A percentile compares a stretch with the other conserved stretches of the same genome.
These are phyloP conservation scores for Danio albolineatus DNA, from an alignment of 2,797 vertebrate genomes.

Conservation along the genomic window DNA sequence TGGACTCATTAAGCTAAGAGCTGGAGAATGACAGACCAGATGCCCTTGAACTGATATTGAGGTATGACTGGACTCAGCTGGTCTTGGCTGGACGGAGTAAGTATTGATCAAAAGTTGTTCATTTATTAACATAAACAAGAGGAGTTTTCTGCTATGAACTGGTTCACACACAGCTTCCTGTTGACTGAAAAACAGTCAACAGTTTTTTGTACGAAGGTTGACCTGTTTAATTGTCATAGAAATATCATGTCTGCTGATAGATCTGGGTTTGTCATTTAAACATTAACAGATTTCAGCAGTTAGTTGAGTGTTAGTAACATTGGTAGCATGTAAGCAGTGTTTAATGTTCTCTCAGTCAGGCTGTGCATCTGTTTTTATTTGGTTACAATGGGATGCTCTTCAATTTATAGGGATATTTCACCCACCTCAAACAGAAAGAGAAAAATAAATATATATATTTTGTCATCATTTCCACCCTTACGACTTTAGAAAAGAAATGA, in stretches of 20 bases:
- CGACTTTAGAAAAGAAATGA: neutral
- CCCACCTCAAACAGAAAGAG: no score
- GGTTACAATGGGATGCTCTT: neutral
- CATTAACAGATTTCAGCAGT: neutral
- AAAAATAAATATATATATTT: neutral
- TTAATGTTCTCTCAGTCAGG: slow-evolving; percentile 10
- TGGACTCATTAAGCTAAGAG: slow-evolving; percentile 84
- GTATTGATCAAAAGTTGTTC: slow-evolving; percentile 38
- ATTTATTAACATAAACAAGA: slow-evolving; percentile 40
- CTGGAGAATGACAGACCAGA: slow-evolving; percentile 69
- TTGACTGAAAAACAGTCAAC: neutral
- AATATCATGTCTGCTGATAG: neutral
- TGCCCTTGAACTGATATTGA: slow-evolving; percentile 81
- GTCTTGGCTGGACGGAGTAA: slow-evolving; percentile 44
- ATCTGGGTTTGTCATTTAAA: neutral
- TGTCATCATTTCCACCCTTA: neutral
- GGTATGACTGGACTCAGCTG: slow-evolving; percentile 55
- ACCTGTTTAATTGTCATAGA: neutral
- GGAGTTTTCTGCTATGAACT: slow-evolving; percentile 18
- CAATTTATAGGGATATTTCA: neutral
- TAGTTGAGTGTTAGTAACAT: slow-evolving; percentile 51
- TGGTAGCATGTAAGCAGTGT: slow-evolving; percentile 52
- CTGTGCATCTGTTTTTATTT: slow-evolving; percentile 6
- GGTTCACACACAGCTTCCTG: neutral
- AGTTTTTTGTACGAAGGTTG: neutral